Conservation (phyloP, 1,140 invertebrate genomes). For the Doryteuthis pealeii region DNA sequence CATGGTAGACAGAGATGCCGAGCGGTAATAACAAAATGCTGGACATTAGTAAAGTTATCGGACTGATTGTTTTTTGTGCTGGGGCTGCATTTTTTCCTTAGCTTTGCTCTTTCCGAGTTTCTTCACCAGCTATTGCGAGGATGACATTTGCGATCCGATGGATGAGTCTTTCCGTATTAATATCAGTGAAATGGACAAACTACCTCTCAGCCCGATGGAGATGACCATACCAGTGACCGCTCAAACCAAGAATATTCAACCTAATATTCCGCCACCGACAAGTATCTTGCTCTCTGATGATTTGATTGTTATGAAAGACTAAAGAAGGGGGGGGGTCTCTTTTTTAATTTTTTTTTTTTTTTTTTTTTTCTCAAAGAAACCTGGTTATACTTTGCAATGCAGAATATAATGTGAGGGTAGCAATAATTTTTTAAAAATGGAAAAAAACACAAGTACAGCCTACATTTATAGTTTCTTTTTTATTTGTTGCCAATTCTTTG, state of each 20-base stretch:
- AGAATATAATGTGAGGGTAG: too few species aligned
- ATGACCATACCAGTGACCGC: slow-evolving; percentile 49
- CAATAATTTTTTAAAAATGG: too few species aligned
- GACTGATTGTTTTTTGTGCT: slow-evolving; percentile 63
- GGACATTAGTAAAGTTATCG: slow-evolving; percentile 63
- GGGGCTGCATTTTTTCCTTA: slow-evolving; percentile 63
- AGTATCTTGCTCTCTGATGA: neutral
- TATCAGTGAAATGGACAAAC: slow-evolving; percentile 33
- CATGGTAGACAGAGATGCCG: slow-evolving; percentile 61
- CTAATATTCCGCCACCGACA: slow-evolving; percentile 10
- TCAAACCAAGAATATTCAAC: slow-evolving; percentile 53
- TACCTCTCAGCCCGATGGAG: slow-evolving; percentile 46
- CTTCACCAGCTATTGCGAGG: slow-evolving; percentile 59
- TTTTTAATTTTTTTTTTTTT: too few species aligned
- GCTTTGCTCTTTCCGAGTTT: slow-evolving; percentile 63
- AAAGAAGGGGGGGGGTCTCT: neutral
- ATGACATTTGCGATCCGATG: slow-evolving; percentile 32
- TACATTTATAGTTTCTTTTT: too few species aligned
- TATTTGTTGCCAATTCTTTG: too few species aligned
- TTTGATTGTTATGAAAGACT: neutral
- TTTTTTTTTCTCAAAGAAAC: too few species aligned
- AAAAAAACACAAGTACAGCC: too few species aligned
- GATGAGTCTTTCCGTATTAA: slow-evolving; percentile 34
- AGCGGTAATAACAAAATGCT: slow-evolving; percentile 63
- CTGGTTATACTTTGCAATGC: too few species aligned